Evolutionary conservation across 2,797 vertebrate species (phyloP).

Genomic region (Gallinago solitaria): DNA sequence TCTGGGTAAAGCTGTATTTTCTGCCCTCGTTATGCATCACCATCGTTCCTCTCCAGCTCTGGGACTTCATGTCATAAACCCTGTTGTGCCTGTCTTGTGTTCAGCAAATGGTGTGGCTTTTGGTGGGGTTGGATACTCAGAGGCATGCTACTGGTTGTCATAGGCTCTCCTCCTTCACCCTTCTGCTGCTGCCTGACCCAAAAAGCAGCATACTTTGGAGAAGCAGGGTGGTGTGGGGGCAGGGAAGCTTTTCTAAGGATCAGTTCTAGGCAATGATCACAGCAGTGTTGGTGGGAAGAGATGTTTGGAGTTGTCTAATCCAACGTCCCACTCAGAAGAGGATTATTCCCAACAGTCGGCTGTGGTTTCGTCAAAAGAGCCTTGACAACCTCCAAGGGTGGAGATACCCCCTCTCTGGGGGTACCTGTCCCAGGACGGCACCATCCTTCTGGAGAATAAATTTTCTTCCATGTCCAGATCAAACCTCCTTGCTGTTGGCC

Average conservation of each 20-base stretch:
- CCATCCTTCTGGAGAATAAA: neutral
- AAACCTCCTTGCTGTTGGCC: neutral
- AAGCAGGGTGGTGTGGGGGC: neutral
- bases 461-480: neutral
- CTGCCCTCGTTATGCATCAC: neutral
- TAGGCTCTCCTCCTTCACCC: neutral
- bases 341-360: neutral
- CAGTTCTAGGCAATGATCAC: neutral
- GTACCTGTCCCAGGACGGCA: neutral
- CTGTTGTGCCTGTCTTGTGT: neutral
- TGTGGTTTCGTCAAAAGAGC: neutral
- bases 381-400: neutral
- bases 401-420: neutral
- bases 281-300: neutral
- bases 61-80: neutral
- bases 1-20: neutral
- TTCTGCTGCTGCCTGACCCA: neutral
- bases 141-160: neutral
- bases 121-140: neutral
- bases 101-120: neutral
- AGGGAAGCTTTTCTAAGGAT: neutral
- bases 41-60: neutral
- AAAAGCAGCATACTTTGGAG: neutral
- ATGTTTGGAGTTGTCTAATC: neutral
- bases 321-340: neutral